phyloP scores from a whole-genome alignment of 1,140 invertebrate genomes.

The Cydia amplana region DNA sequence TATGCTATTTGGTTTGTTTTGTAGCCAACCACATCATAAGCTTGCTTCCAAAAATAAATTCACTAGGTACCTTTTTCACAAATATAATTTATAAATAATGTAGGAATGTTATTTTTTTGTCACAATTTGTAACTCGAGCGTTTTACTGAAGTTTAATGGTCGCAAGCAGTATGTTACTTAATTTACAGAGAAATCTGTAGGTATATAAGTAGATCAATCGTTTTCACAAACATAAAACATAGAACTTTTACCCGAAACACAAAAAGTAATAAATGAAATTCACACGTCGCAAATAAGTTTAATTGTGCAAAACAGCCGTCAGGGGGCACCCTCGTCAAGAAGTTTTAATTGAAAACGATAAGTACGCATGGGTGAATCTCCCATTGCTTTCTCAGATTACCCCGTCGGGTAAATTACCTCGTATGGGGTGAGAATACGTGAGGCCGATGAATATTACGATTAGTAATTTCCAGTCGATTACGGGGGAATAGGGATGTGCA shows the following conservation, averaged over 20 bases:
- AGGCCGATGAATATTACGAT: neutral
- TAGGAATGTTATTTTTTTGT: too few species aligned
- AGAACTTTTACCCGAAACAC: neutral
- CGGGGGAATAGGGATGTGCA: neutral
- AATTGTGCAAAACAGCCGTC: conserved; percentile 25
- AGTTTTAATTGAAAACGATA: conserved; percentile 32
- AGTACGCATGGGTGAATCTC: conserved; percentile 22
- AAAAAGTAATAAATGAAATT: conserved; percentile 13
- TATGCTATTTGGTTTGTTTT: too few species aligned
- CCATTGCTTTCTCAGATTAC: conserved; percentile 12
- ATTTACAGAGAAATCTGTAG: neutral
- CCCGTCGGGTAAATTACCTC: conserved; percentile 6
- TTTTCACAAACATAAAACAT: neutral
- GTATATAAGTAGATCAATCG: neutral
- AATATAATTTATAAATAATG: too few species aligned
- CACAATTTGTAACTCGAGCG: too few species aligned
- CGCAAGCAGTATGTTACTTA: too few species aligned
- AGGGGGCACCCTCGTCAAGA: conserved; percentile 25
- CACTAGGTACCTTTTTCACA: too few species aligned
- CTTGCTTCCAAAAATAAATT: too few species aligned
- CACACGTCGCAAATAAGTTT: conserved; percentile 17
- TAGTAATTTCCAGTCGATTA: neutral
- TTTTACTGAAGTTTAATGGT: too few species aligned
- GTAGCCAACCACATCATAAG: too few species aligned
- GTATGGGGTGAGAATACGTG: conserved; percentile 14